These are phyloP conservation scores for Hippoglossus hippoglossus DNA, from an alignment of 2,797 vertebrate species.

Conservation along the genomic window DNA sequence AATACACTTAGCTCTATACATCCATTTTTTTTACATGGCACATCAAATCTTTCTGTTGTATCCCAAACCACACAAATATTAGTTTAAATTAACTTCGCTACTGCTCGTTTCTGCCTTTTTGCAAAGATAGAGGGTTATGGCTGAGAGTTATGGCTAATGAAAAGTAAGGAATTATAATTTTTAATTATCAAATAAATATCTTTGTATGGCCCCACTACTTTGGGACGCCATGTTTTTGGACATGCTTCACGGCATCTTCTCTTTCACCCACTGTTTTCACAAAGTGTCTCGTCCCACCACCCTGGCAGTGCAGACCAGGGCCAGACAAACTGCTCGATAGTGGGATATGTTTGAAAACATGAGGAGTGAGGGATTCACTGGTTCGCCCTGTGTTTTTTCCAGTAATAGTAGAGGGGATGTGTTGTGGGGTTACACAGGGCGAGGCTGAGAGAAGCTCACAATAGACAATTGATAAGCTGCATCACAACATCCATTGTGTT, in stretches of 20 bases:
- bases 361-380: constrained; percentile 49
- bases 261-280: constrained; percentile 47
- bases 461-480: constrained; percentile 74
- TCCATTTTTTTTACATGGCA: background rate
- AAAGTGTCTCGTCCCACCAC: constrained; percentile 28
- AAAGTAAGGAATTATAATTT: background rate
- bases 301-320: constrained; percentile 35
- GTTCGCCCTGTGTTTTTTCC: constrained; percentile 67
- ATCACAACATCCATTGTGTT: constrained; percentile 77
- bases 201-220: constrained; percentile 16
- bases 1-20: background rate
- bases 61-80: background rate
- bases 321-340: constrained; percentile 43
- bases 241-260: constrained; percentile 53
- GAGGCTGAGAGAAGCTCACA: constrained; percentile 69
- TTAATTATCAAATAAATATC: too few species aligned
- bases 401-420: constrained; percentile 56
- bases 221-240: constrained; percentile 45
- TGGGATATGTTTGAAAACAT: constrained; percentile 60
- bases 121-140: background rate
- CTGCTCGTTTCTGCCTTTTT: background rate
- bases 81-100: background rate
- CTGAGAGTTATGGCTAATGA: constrained; percentile 6
- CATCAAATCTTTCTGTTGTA: background rate
- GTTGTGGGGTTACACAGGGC: constrained; percentile 65